A percentile compares a stretch with the other conserved stretches of the same genome.
These are phyloP conservation scores for Eubasilissa regina DNA, from an alignment of 1,140 invertebrate species.

Conservation along the genomic window DNA sequence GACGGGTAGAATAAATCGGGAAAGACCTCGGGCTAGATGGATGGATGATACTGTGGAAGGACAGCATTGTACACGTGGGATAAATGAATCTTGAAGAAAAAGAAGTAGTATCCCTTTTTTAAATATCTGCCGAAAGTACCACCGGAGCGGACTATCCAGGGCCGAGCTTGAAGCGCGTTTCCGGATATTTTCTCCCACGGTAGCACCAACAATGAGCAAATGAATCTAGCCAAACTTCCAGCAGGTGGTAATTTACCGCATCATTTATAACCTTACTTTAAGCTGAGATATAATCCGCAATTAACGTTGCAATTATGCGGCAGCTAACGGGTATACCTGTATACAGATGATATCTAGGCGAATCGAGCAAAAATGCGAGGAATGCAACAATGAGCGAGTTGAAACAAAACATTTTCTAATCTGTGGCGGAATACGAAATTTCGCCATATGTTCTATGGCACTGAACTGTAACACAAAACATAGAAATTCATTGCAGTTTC, in stretches of 20 bases:
- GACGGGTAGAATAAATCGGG: too few relatives aligned
- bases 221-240: background rate
- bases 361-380: conserved; percentile 28
- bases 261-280: conserved; percentile 33
- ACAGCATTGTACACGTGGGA: too few relatives aligned
- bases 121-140: too few relatives aligned
- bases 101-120: too few relatives aligned
- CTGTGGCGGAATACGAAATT: conserved; percentile 32
- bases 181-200: conserved; percentile 13
- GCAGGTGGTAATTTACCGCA: conserved; percentile 30
- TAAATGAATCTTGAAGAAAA: too few relatives aligned
- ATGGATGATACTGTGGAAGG: too few relatives aligned
- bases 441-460: conserved; percentile 13
- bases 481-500: conserved; percentile 6
- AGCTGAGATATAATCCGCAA: conserved; percentile 28
- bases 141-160: too few relatives aligned
- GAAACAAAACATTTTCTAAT: conserved; percentile 39
- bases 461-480: conserved; percentile 16
- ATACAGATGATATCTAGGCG: conserved; percentile 28
- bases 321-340: conserved; percentile 19
- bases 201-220: conserved; percentile 11
- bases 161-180: background rate
- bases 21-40: too few relatives aligned
- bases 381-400: conserved; percentile 37
- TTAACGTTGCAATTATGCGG: conserved; percentile 18